Percentiles rank a stretch among this genome's conserved stretches.
Conservation (phyloP, 2,113 vertebrate genomes). For the Lonchura striata region DNA sequence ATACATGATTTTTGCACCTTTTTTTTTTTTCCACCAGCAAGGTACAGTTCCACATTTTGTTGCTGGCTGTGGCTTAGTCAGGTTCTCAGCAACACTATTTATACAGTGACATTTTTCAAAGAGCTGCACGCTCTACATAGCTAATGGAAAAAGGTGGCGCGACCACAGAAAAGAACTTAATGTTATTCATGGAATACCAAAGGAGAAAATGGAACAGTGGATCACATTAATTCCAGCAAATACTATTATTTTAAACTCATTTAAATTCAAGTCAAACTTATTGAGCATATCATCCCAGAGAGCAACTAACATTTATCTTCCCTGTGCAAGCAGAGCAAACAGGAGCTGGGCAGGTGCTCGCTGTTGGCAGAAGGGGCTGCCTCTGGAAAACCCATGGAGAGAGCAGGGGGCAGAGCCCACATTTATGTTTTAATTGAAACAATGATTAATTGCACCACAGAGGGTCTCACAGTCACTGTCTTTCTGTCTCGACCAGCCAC, state of each 20-base stretch:
- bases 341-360: neutral
- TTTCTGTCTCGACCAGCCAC: neutral
- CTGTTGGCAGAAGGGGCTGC: neutral
- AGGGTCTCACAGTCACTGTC: rapidly evolving
- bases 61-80: neutral
- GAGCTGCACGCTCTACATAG: neutral
- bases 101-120: constrained; percentile 40
- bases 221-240: constrained; percentile 33
- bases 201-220: constrained; percentile 14
- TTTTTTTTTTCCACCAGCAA: neutral
- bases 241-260: constrained; percentile 47
- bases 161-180: neutral
- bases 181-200: constrained; percentile 46
- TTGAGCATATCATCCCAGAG: neutral
- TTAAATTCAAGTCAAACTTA: constrained; percentile 41
- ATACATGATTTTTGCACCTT: neutral
- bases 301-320: constrained; percentile 20
- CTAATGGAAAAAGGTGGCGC: constrained; percentile 19
- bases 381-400: neutral
- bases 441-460: neutral
- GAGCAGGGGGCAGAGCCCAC: neutral
- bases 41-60: neutral
- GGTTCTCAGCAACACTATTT: neutral
- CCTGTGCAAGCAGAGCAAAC: neutral
- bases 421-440: neutral